Evolutionary conservation across 1,140 invertebrate genomes (phyloP), one percentile per base, ranked within the genome.

Genomic region (Propsilocerus akamusi): DNA sequence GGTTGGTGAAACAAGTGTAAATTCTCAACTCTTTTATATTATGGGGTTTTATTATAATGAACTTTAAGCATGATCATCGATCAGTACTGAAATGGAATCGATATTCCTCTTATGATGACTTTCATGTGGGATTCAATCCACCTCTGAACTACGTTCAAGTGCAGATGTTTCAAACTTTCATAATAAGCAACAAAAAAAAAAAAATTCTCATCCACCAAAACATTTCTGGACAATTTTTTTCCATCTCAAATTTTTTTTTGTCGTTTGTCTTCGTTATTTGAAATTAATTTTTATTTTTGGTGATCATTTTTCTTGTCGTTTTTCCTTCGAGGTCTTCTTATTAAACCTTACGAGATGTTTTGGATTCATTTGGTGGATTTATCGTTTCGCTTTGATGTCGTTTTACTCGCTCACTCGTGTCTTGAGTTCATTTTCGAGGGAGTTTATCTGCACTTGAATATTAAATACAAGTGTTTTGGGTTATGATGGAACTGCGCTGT

Each of bases 231-330:
- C 14, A 41, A 41, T 41, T 41, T 41, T 41, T n/a, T 30, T 8
- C 28, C n/a, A n/a, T 3, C n/a, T 8, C 28, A 30, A n/a, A 30
- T 30, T 30, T 30, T 6, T 41, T 41, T 17, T 41, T 10, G 14
- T 41, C 34, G 34, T 41, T 41, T 41, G 34, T 41, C 34, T 41
- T 41, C 28, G 14, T 30, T 7, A 20, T 20, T 41, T 41, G 17
- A 17, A 17, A 17, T 41, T 41, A n/a, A n/a, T n/a, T n/a, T n/a
- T n/a, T n/a, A n/a, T n/a, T n/a, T n/a, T n/a, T 41, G 22, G 22
- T 41, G 34, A 41, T 41, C 34, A 41, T 41, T 41, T 41, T 41
- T 41, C 34, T 41, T 41, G 34, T 41, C 34, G 34, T 17, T 41
- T 17, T 37, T 37, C 6, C 34, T 22, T 41, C n/a, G n/a, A n/a